Evolutionary conservation across 2,797 vertebrate genomes (phyloP).

Genomic region (Sebastes reedi): DNA sequence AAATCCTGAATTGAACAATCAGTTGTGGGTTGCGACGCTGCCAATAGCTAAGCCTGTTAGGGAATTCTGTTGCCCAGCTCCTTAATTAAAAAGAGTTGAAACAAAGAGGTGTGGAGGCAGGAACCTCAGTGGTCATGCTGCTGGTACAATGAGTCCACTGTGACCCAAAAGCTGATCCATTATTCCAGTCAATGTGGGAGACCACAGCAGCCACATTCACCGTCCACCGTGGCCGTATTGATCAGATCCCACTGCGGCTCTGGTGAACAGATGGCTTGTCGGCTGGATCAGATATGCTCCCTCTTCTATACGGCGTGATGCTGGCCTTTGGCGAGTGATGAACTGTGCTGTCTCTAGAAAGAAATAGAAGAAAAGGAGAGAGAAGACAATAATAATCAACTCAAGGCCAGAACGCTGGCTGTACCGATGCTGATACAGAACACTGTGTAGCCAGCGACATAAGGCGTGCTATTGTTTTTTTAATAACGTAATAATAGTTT

Average conservation of each 20-base stretch:
- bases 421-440: conserved; percentile 1
- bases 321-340: conserved; percentile 38
- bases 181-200: conserved; percentile 74
- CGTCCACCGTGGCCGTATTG: conserved; percentile 70
- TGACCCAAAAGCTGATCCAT: conserved; percentile 78
- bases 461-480: neutral
- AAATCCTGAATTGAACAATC: conserved; percentile 75
- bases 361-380: neutral
- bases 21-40: conserved; percentile 65
- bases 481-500: neutral
- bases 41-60: conserved; percentile 77
- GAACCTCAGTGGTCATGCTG: conserved; percentile 73
- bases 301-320: neutral
- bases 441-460: neutral
- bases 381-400: conserved; percentile 15
- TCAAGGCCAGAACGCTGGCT: neutral
- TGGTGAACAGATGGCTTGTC: conserved; percentile 76
- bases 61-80: conserved; percentile 73
- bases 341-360: conserved; percentile 14
- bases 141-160: conserved; percentile 76
- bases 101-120: conserved; percentile 73
- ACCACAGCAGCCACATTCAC: conserved; percentile 61
- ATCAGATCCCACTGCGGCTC: conserved; percentile 70
- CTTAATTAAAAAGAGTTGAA: conserved; percentile 80
- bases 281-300: conserved; percentile 49